A percentile compares a stretch with the other conserved stretches of the same genome.
phyloP scores from a whole-genome alignment of 2,888 invertebrate genomes.

The Phortica magna region DNA sequence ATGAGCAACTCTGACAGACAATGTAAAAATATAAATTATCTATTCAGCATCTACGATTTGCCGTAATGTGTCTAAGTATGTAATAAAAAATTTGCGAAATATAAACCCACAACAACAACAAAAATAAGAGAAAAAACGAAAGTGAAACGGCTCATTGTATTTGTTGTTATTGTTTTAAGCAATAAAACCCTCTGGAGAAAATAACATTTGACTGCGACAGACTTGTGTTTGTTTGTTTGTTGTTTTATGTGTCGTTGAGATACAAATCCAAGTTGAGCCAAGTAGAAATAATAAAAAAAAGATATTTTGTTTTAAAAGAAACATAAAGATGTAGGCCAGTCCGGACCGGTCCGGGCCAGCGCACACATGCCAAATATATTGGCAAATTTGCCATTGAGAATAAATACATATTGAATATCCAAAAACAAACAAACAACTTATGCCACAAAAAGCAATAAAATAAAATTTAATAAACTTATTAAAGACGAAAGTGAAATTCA shows the following conservation, averaged over 20 bases:
- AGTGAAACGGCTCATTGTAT: not conserved
- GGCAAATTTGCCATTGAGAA: too few relatives aligned
- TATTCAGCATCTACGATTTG: not conserved
- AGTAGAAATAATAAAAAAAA: not conserved
- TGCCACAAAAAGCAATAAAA: too few relatives aligned
- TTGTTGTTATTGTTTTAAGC: not conserved
- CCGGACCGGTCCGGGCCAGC: too few relatives aligned
- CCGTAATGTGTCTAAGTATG: not conserved
- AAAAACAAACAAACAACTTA: too few relatives aligned
- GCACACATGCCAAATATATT: too few relatives aligned
- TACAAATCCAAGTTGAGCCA: not conserved
- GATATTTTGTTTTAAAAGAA: not conserved
- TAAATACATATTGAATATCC: too few relatives aligned
- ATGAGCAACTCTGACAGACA: not conserved
- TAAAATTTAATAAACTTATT: too few relatives aligned
- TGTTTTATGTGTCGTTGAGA: not conserved
- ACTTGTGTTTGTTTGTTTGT: not conserved
- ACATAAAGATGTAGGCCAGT: not conserved
- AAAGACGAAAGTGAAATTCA: too few relatives aligned
- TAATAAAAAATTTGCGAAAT: not conserved
- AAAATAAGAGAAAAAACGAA: not conserved
- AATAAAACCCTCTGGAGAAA: not conserved
- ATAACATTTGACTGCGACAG: constrained; percentile 30
- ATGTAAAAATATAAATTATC: not conserved
- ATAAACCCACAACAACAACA: not conserved